Evolutionary conservation across 2,113 vertebrate species (phyloP), one percentile per base, ranked within the genome.

Genomic region (Passer domesticus): DNA sequence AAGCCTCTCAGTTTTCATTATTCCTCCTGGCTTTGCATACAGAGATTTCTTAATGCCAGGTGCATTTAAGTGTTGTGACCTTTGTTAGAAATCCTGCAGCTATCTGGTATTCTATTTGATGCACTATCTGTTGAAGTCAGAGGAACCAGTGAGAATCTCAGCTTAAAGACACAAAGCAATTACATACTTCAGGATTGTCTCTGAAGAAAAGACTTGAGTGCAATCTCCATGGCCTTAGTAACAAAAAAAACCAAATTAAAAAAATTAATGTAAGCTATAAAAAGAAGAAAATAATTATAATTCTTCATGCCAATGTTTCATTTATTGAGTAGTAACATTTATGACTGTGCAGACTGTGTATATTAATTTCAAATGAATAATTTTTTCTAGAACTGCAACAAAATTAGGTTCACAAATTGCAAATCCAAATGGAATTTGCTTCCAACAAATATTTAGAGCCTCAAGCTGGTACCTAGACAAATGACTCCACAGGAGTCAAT

Each of bases 331-430:
- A 87, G 28, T 14, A 93, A 89, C 30, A 59, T 67, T 87, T 93
- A 83, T 50, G 39, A 78, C 44, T 63, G 18, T 11, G n/a, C 87
- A 69, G 37, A 76, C 18, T 43, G 13, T 3, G 6, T 28, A 63
- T 39, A 86, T 90, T 70, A 59, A 94, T 84, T 92, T 49, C 31
- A 90, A 63, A 91, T 62, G 58, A 91, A 23, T 37, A 75, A 53
- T 84, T 49, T 60, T 81, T 72, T 60, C 77, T 82, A 89, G 75
- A 92, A 82, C 50, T 74, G 67, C 44, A 84, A 64, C 10, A 68
- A 91, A 95, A 94, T 91, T 91, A 78, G 64, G 15, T 82, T 89
- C 35, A 79, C 21, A 18, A 87, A 89, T 69, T 76, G 39, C n/a
- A 80, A 30, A 73, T 66, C 58, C 39, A 92, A 92, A 88, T 53